Conservation (phyloP, 2,888 invertebrate species). For the Bugula neritina region DNA sequence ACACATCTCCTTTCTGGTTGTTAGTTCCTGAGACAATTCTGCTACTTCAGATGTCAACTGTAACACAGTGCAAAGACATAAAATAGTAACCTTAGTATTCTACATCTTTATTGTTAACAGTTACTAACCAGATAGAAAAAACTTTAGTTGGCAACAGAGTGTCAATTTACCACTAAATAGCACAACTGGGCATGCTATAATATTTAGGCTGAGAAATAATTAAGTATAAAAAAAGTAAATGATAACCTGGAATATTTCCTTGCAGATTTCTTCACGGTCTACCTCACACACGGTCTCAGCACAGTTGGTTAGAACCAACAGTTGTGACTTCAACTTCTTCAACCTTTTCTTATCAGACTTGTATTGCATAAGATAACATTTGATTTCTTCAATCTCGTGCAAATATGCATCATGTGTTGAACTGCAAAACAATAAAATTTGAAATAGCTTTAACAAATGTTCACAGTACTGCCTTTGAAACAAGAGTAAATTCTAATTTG, state of each 20-base stretch:
- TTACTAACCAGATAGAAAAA: too few species aligned
- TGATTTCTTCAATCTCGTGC: neutral
- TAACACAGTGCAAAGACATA: neutral
- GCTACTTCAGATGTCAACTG: neutral
- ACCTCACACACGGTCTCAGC: neutral
- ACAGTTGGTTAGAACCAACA: neutral
- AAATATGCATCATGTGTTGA: neutral
- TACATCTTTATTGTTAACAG: too few species aligned
- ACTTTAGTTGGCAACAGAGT: too few species aligned
- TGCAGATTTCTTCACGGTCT: neutral
- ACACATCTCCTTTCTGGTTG: neutral
- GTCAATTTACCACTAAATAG: too few species aligned
- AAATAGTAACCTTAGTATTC: too few species aligned
- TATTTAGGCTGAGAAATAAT: too few species aligned
- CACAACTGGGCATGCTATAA: too few species aligned
- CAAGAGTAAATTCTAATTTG: too few species aligned
- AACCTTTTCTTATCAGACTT: slow-evolving; percentile 4
- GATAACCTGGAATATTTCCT: neutral
- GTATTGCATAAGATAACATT: neutral
- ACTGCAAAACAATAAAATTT: neutral
- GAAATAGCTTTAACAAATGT: too few species aligned
- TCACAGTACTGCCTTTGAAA: too few species aligned
- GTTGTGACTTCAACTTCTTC: neutral
- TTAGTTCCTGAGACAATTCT: neutral
- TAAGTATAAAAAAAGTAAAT: neutral